phyloP scores from a whole-genome alignment of 2,888 invertebrate genomes.

The Dione juno region DNA sequence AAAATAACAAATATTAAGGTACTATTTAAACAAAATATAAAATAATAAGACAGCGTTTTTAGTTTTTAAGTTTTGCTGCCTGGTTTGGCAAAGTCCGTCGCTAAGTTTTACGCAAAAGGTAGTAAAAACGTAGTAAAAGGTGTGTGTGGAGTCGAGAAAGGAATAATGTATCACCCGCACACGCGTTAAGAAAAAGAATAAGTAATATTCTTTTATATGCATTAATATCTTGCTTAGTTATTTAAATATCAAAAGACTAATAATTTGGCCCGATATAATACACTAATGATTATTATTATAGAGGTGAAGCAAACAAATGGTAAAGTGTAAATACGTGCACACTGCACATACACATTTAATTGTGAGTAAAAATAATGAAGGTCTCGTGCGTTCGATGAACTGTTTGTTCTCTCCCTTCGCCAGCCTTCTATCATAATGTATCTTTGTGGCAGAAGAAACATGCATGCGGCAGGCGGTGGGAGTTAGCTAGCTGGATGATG shows the following conservation, averaged over 20 bases:
- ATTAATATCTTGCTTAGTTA: background rate
- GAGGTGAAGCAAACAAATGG: background rate
- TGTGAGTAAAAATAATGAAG: conserved; percentile 16
- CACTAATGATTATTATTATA: conserved; percentile 1
- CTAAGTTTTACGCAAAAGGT: too few species aligned
- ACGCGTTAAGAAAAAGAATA: background rate
- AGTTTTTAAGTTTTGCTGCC: too few species aligned
- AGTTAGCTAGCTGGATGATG: conserved; percentile 74
- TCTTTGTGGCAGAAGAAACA: conserved; percentile 39
- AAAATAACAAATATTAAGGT: too few species aligned
- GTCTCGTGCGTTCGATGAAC: conserved; percentile 33
- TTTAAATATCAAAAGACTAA: background rate
- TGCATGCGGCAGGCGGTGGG: conserved; percentile 59
- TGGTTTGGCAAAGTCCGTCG: too few species aligned
- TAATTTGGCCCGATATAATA: background rate
- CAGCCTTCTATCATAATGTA: conserved; percentile 27
- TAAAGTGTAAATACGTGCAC: background rate
- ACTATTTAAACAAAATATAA: too few species aligned
- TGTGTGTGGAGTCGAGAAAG: too few species aligned
- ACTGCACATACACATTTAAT: background rate
- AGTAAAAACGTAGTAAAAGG: too few species aligned
- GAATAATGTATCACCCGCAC: background rate
- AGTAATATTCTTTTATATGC: background rate
- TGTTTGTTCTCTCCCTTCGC: conserved; percentile 24
- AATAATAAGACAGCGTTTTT: too few species aligned